Percentiles rank a stretch among this genome's conserved stretches.
Conservation (phyloP, 2,113 vertebrate genomes). For the Rhinolophus sinicus region DNA sequence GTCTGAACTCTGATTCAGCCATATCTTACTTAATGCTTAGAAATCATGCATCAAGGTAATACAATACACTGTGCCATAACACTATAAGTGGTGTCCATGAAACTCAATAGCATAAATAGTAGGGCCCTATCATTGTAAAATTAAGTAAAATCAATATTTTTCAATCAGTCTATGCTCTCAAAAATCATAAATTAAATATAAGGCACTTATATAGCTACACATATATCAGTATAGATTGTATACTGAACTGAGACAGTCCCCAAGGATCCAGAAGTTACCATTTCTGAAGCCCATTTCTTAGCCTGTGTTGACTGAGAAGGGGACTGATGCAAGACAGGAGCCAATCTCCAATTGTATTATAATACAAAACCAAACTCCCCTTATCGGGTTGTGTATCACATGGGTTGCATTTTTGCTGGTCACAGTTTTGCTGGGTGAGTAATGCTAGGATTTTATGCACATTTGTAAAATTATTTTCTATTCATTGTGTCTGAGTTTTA, state of each 20-base stretch:
- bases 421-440: not conserved
- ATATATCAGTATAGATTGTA: not conserved
- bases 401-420: not conserved
- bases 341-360: rapidly evolving
- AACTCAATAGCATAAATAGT: not conserved
- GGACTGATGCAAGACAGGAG: not conserved
- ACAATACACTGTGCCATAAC: not conserved
- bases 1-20: not conserved
- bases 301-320: not conserved
- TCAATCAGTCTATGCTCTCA: not conserved
- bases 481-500: not conserved
- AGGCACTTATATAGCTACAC: not conserved
- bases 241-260: not conserved
- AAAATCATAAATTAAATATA: not conserved
- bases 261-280: not conserved
- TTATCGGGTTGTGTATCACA: not conserved
- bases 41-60: not conserved
- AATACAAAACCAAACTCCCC: not conserved
- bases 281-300: not conserved
- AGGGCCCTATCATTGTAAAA: not conserved
- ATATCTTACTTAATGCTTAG: not conserved
- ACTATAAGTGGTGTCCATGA: not conserved
- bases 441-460: not conserved
- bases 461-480: not conserved
- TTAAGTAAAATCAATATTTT: not conserved